Base-by-base conservation (phyloP, 2,888 invertebrate species). In the Tolmerus cingulatus region DNA sequence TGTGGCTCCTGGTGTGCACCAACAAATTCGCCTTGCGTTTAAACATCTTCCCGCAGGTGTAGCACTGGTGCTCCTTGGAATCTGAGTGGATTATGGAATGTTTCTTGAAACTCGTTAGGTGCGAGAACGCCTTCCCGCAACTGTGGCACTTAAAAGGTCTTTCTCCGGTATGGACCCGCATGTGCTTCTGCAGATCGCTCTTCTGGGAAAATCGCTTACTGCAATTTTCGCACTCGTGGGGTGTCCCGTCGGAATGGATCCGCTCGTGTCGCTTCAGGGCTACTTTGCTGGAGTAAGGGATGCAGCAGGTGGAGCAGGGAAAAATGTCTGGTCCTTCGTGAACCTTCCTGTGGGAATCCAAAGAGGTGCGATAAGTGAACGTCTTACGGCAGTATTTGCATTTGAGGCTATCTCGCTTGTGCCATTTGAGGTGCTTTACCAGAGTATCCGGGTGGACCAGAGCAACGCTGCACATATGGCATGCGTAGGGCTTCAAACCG, bases 361-460 rank as follows among this genome's bases (percentile, higher is more conserved):
- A 93, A 82, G 93, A 93, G 0, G 93, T 93, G 57, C 93, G 93
- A 0, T 93, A 89, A 0, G 92, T 93, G 74, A 94, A 94, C 7
- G 27, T 1, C 0, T 93, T 89, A 88, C 92, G 92, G 85, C 94
- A 94, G 79, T 92, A 93, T 0, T 92, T 90, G 86, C 93, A 93
- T 88, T 93, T 93, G 0, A 93, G 12, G 12, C 19, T 16, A 90
- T 88, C 0, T 90, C 90, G 19, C 8, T 23, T 8, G 74, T 88
- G 94, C 1, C 93, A 93, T 7, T 94, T 94, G 89, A 94, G 90
- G 90, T 95, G 94, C 88, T 94, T 93, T 78, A 93, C 93, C 0
- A 95, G 90, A 16, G 94, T 91, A 43, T 94, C 93, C 14, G 94
- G 93, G 0, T 94, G 94, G 0, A 94, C 92, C 86, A 95, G 95